phyloP scores from a whole-genome alignment of 2,888 invertebrate species.

The Nymphalis c-album region DNA sequence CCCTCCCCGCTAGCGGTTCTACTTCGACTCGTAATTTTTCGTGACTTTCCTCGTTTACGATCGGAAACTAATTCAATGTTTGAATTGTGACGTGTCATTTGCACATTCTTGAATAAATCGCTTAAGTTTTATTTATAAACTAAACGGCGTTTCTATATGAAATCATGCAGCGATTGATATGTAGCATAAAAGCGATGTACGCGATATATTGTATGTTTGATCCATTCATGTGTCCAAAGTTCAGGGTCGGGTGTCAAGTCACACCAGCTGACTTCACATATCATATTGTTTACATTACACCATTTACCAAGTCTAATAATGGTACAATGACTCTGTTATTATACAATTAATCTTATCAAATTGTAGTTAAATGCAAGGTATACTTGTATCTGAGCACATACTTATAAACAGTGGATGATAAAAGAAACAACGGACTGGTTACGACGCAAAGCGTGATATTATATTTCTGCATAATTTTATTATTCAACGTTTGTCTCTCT shows the following conservation, averaged over 20 bases:
- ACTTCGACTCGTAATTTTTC: constrained; percentile 70
- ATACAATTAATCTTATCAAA: constrained; percentile 34
- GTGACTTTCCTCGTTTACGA: constrained; percentile 68
- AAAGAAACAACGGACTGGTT: not conserved
- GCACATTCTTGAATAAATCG: constrained; percentile 15
- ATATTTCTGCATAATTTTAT: not conserved
- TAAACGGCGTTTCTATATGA: constrained; percentile 17
- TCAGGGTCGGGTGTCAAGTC: constrained; percentile 60
- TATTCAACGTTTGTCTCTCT: too few relatives aligned
- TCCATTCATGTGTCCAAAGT: constrained; percentile 60
- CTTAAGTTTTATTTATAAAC: constrained; percentile 5
- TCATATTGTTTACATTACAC: constrained; percentile 40
- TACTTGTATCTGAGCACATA: not conserved
- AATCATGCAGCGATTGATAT: constrained; percentile 26
- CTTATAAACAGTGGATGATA: constrained; percentile 2
- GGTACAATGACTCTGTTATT: constrained; percentile 31
- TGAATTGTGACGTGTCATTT: constrained; percentile 31
- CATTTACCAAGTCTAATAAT: constrained; percentile 26
- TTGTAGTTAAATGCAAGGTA: constrained; percentile 15
- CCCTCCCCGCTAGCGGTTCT: constrained; percentile 56
- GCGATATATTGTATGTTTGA: constrained; percentile 57
- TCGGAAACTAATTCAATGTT: constrained; percentile 48
- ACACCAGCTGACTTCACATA: constrained; percentile 59
- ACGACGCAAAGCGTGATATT: not conserved
- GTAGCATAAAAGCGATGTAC: constrained; percentile 40